Base-by-base conservation (phyloP, 2,113 vertebrate species). In the Phrynocephalus versicolor region DNA sequence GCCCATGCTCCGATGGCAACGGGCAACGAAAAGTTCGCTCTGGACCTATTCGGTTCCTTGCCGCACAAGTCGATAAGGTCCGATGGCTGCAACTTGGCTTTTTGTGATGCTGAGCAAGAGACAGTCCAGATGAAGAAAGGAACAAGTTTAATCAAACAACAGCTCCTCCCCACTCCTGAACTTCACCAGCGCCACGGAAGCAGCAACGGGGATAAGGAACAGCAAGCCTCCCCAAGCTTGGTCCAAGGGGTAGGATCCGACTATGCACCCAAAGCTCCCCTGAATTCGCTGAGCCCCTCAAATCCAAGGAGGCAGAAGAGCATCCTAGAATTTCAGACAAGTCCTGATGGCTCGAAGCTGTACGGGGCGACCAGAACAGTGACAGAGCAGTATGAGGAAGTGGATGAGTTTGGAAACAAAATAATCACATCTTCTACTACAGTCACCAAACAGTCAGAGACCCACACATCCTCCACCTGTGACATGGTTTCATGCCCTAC, bases 381-480 rank as follows among this genome's bases (percentile, higher is more conserved):
- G 86, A 97, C 93, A 0, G 97, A 98, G 83, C 97, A 98, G 83
- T 96, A 96, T 0, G 96, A 98, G 91, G 97, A 96, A 91, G 96
- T 92, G 8, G 96, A 96, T 83, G 85, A 93, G 78, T 96, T 95
- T 35, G 96, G 97, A n/a, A 98, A 97, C 87, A 95, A 91, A 70
- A 96, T 97, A 74, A 96, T 97, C 88, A 95, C 95, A 1, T 96
- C 97, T 0, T 98, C 97, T 21, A 96, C 97, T 18, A 96, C 95
- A 0, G 94, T 97, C 91, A 96, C 96, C 0, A 93, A 96, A 85
- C 96, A 97, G 30, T 94, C 97, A 6, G 97, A 97, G 88, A 95
- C 94, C 0, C 90, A 89, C 33, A 94, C 92, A 0, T 92, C 93
- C 5, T 93, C 95, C 1, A 92, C 81, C 0, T 92, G 91, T 0